Conservation (phyloP, 2,797 vertebrate genomes). For the Capromys pilorides region DNA sequence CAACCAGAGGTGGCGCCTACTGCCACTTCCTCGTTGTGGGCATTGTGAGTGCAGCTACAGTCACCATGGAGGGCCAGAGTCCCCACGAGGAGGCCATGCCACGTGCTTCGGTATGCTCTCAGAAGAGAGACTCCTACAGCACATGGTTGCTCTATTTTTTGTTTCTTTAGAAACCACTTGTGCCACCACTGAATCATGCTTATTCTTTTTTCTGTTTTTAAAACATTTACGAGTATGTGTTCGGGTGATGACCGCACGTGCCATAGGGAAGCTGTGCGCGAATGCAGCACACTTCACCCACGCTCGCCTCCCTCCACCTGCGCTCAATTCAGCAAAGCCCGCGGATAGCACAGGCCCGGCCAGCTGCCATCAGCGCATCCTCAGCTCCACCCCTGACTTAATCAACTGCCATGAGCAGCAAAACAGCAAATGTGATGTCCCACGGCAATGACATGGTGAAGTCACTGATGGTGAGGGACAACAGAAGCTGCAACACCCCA, state of each 20-base stretch:
- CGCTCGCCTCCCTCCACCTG: not conserved
- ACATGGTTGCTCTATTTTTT: not conserved
- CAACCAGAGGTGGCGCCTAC: too few species aligned
- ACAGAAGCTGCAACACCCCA: not conserved
- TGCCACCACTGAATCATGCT: fast-evolving
- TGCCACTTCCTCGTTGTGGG: not conserved
- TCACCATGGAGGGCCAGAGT: not conserved
- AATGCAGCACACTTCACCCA: not conserved
- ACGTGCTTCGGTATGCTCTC: not conserved
- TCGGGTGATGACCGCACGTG: not conserved
- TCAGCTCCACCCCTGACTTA: not conserved
- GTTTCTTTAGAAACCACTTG: not conserved
- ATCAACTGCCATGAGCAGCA: not conserved
- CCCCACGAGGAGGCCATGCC: not conserved
- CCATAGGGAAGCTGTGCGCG: not conserved
- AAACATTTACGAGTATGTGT: not conserved
- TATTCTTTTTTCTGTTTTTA: not conserved
- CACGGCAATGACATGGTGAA: not conserved
- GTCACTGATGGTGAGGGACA: not conserved
- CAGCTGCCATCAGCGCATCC: not conserved
- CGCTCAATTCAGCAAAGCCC: not conserved
- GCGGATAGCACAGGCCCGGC: not conserved
- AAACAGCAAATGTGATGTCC: not conserved
- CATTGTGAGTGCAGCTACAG: too few species aligned
- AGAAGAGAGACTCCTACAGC: not conserved